Evolutionary conservation across 2,113 vertebrate genomes (phyloP).

Genomic region (Paralichthys olivaceus): DNA sequence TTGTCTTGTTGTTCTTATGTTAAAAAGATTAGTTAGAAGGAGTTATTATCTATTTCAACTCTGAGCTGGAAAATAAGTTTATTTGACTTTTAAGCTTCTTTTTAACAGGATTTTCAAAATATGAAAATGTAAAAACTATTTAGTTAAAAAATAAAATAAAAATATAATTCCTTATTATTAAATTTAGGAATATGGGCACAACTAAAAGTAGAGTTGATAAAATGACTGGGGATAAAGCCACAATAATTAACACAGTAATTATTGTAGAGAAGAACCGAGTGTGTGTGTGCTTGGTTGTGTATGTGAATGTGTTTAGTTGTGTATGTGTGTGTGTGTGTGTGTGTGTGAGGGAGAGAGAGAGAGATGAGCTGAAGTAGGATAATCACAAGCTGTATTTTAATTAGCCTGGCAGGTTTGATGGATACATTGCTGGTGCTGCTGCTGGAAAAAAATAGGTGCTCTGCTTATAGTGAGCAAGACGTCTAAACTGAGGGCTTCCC

Average conservation of each 20-base stretch:
- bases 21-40: conserved; percentile 16
- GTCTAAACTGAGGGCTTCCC: conserved; percentile 60
- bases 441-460: conserved; percentile 40
- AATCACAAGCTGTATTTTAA: conserved; percentile 76
- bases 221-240: conserved; percentile 2
- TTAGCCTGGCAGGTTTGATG: conserved; percentile 73
- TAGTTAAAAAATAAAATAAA: not conserved
- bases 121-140: not conserved
- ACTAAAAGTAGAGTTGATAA: conserved; percentile 11
- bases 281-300: conserved; percentile 28
- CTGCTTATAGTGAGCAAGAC: conserved; percentile 38
- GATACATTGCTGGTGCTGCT: conserved; percentile 37
- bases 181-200: not conserved
- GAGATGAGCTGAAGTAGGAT: conserved; percentile 63
- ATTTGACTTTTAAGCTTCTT: not conserved
- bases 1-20: not conserved
- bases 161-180: conserved; percentile 17
- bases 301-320: conserved; percentile 18
- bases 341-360: conserved; percentile 16
- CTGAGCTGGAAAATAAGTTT: not conserved
- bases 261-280: conserved; percentile 26
- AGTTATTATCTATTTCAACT: conserved; percentile 9
- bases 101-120: conserved; percentile 11
- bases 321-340: conserved; percentile 16
- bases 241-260: conserved; percentile 40